Evolutionary conservation across 2,113 vertebrate genomes (phyloP), one percentile per base, ranked within the genome.

Genomic region (Scartelaos histophorus): DNA sequence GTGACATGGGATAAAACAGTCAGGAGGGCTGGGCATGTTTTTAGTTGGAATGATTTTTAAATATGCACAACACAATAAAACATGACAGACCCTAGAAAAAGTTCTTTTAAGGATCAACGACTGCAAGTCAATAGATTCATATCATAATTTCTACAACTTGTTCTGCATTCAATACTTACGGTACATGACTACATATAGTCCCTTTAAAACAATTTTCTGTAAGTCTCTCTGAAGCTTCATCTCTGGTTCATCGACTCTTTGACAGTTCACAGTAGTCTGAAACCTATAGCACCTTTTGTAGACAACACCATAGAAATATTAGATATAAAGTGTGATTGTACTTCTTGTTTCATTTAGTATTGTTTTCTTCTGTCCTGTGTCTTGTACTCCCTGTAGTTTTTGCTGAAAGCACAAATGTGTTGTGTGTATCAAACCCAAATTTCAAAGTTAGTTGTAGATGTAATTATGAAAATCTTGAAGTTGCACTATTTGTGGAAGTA

Each of bases 371-470:
- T 25, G 24, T 75, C 0, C 0, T 54, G 80, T 82, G 54, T 69
- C 43, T 24, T 70, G 25, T 81, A 47, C 68, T 58, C 56, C 64
- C 58, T 0, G 3, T 75, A 75, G 72, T 75, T 80, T 69, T 64
- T 67, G 69, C 53, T 85, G 56, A 86, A 86, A 87, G 86, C 77
- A 80, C 81, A 88, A 82, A 60, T 7, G 12, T 61, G 75, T 75
- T 80, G 29, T 74, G 73, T 67, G 80, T 22, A 74, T 45, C 16
- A 34, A 21, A 21, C 60, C 57, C 34, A 75, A 49, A 13, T 0
- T 75, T 73, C 46, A 74, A 43, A 53, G n/a, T 61, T 78, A 69
- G 56, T 68, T 70, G n/a, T 76, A 47, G 29, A 43, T 57, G 24
- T 10, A 46, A 22, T 5, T 24, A 67, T 45, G 24, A 46, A 74